These are phyloP conservation scores for Crossoptilon crossoptilon DNA, from an alignment of 2,797 vertebrate genomes.

Conservation along the genomic window DNA sequence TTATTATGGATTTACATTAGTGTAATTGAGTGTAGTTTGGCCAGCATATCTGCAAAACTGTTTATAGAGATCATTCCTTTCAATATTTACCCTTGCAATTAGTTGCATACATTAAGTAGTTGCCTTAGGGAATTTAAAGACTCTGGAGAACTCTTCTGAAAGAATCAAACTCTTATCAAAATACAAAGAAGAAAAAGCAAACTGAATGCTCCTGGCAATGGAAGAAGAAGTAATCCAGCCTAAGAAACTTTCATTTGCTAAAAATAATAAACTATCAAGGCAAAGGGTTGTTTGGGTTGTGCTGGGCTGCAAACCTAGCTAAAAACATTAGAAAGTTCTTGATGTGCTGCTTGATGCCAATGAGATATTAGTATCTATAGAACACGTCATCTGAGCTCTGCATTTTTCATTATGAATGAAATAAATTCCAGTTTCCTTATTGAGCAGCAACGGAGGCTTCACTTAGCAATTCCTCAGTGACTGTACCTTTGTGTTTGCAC, in stretches of 20 bases:
- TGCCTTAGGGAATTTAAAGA: constrained; percentile 49
- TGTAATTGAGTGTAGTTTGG: constrained; percentile 61
- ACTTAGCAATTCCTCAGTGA: neutral
- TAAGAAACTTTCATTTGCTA: constrained; percentile 17
- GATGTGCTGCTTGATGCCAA: neutral
- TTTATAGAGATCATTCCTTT: constrained; percentile 62
- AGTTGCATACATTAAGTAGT: constrained; percentile 55
- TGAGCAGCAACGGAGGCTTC: neutral
- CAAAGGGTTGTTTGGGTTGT: neutral
- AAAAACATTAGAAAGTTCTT: neutral
- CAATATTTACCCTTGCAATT: constrained; percentile 70
- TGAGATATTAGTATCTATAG: neutral
- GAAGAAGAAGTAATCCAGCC: constrained; percentile 35
- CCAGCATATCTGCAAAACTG: constrained; percentile 50
- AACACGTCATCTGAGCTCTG: neutral
- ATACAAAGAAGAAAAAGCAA: constrained; percentile 61
- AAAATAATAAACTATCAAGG: neutral
- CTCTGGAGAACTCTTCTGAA: constrained; percentile 57
- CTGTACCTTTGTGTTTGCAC: neutral
- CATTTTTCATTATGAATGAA: constrained; percentile 4
- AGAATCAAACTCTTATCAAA: constrained; percentile 61
- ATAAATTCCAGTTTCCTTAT: neutral
- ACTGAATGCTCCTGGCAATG: constrained; percentile 2
- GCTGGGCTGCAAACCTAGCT: neutral
- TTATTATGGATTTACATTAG: constrained; percentile 56